Base-by-base conservation (phyloP, 2,797 vertebrate species). In the Cirrhinus mrigala region DNA sequence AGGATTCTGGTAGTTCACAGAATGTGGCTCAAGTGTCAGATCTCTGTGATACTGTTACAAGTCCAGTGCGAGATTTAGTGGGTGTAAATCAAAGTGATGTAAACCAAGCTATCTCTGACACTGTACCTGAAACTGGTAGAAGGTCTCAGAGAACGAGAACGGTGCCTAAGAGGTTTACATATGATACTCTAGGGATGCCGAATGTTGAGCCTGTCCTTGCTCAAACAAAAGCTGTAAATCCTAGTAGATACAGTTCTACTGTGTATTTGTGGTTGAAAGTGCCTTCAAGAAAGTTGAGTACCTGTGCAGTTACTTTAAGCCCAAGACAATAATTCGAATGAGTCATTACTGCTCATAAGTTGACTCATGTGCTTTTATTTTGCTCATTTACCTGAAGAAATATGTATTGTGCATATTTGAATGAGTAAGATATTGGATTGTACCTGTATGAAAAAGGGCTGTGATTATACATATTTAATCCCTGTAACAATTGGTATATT, bases 151-250 rank as follows among this genome's bases (percentile, higher is more conserved):
- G 70, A 48, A 16, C 0, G 11, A 73, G 44, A 73, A 73, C 10
- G 48, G 70, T 73, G 46, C 40, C 44, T 15, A 46, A 74, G 46
- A 74, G 70, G 44, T 74, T 74, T 24, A 74, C 44, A 24, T 48
- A 74, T 27, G 70, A 74, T 27, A 74, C 40, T 16, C 70, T 74
- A 14, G 44, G 70, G 22, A 11, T 48, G 2, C 70, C 44, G 1
- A 74, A 24, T 24, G 6, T 74, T 74, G 40, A 74, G 46, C 44
- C 70, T 24, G 44, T 27, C 1, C 5, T 24, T 7, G 40, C 24
- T 14, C 70, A 74, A 8, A 27, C 70, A 2, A 74, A 50, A 48
- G 22, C 3, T 48, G 44, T 46, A 50, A 68, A 33, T 29, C 27
- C 64, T 6, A 27, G 16, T 16, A 27, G 15, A 68, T 68, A 27